Conservation (phyloP, 2,113 vertebrate genomes). For the Motacilla tschutschensis region DNA sequence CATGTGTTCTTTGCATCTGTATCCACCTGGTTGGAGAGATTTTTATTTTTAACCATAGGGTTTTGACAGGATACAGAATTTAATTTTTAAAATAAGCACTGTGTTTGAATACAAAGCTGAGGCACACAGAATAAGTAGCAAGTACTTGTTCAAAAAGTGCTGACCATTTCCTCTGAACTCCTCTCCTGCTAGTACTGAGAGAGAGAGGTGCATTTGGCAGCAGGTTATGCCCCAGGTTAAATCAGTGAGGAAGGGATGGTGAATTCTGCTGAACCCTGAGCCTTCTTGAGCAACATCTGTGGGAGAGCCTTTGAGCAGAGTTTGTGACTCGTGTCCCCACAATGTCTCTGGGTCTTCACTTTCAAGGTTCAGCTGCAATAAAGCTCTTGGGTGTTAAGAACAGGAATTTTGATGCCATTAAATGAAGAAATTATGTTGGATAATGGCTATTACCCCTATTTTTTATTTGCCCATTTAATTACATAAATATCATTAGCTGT, state of each 20-base stretch:
- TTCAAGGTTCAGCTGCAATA: neutral
- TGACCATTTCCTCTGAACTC: neutral
- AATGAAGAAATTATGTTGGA: neutral
- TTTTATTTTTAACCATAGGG: neutral
- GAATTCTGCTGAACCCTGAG: neutral
- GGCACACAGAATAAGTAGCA: neutral
- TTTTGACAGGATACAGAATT: neutral
- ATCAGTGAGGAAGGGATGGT: neutral
- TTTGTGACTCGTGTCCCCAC: neutral
- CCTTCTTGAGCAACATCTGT: rapidly evolving
- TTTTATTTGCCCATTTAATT: conserved; percentile 2
- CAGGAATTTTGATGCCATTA: neutral
- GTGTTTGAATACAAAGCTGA: neutral
- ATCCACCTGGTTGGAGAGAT: neutral
- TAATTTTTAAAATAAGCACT: neutral
- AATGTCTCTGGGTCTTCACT: neutral
- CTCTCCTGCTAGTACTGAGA: neutral
- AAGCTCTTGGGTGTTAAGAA: neutral
- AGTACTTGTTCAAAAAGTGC: neutral
- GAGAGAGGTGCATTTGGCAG: neutral
- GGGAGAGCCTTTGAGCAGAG: neutral
- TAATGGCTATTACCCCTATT: neutral
- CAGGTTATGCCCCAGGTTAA: neutral
- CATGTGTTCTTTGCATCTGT: neutral
- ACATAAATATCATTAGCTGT: neutral